Evolutionary conservation across 2,888 invertebrate genomes (phyloP).

Genomic region (Slavum lentiscoides): DNA sequence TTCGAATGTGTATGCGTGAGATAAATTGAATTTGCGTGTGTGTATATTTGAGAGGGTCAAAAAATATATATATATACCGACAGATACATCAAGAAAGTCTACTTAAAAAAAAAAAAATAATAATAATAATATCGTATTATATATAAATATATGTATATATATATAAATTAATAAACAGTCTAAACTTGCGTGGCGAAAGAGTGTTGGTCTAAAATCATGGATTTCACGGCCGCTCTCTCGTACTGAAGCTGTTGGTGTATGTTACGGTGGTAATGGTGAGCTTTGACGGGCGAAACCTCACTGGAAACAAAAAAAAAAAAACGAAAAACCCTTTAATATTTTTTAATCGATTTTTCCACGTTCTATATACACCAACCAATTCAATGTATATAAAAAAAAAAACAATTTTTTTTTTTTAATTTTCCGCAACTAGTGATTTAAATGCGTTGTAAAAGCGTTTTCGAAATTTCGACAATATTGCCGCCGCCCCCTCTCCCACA

Average conservation of each 20-base stretch:
- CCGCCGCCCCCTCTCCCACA: too few relatives aligned
- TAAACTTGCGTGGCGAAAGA: conserved; percentile 53
- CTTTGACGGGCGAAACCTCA: conserved; percentile 49
- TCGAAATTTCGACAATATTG: too few relatives aligned
- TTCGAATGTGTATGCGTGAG: background rate
- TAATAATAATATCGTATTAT: conserved; percentile 1
- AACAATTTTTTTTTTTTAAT: too few relatives aligned
- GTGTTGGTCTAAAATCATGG: conserved; percentile 51
- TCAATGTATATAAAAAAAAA: too few relatives aligned
- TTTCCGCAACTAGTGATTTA: too few relatives aligned
- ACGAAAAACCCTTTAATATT: too few relatives aligned
- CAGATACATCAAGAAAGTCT: conserved; percentile 52
- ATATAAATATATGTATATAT: conserved; percentile 31
- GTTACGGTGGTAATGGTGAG: conserved; percentile 49
- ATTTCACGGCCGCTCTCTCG: conserved; percentile 51
- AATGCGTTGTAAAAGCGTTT: too few relatives aligned
- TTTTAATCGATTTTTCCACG: too few relatives aligned
- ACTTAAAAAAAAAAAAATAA: conserved; percentile 47
- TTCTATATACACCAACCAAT: too few relatives aligned
- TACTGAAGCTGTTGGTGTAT: conserved; percentile 50
- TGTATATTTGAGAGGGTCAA: conserved; percentile 46
- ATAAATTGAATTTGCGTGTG: background rate
- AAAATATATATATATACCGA: conserved; percentile 28
- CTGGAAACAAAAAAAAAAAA: conserved; percentile 24
- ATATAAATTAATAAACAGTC: conserved; percentile 47